phyloP scores from a whole-genome alignment of 1,140 invertebrate genomes.

The Hypothenemus hampei region DNA sequence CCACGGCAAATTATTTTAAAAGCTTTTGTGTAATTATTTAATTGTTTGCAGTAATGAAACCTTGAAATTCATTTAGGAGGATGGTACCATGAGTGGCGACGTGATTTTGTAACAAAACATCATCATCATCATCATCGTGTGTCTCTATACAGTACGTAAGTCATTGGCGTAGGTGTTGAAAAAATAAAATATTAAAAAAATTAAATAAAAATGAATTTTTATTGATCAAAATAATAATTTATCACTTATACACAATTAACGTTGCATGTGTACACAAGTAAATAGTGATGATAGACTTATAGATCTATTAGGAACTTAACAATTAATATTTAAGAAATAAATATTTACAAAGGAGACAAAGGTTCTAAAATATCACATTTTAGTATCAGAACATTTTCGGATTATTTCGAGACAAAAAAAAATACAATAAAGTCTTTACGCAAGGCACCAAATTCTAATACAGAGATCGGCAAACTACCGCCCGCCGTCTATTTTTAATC shows the following conservation, averaged over 20 bases:
- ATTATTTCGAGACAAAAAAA: too few relatives aligned
- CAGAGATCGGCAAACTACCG: too few relatives aligned
- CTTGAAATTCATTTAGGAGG: slow-evolving; percentile 8
- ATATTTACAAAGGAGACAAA: slow-evolving; percentile 9
- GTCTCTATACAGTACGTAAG: too few relatives aligned
- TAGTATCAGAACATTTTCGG: slow-evolving; percentile 5
- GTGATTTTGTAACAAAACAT: too few relatives aligned
- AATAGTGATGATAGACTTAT: slow-evolving; percentile 12
- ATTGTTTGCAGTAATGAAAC: slow-evolving; percentile 11
- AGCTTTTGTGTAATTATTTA: slow-evolving; percentile 22
- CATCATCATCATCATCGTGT: too few relatives aligned
- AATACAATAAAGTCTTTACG: too few relatives aligned
- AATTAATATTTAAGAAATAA: slow-evolving; percentile 20
- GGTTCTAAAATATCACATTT: slow-evolving; percentile 13
- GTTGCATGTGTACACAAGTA: slow-evolving; percentile 21
- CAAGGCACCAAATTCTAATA: too few relatives aligned
- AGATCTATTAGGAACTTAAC: slow-evolving; percentile 35
- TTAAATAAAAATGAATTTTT: slow-evolving; percentile 25
- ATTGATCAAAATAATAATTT: slow-evolving; percentile 25
- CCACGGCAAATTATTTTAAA: slow-evolving; percentile 11
- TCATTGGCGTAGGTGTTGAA: too few relatives aligned
- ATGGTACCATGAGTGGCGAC: not conserved
- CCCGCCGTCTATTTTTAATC: too few relatives aligned
- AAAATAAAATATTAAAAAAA: slow-evolving; percentile 7
- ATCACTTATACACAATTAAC: slow-evolving; percentile 28